Conservation (phyloP, 1,140 invertebrate genomes). For the Leptopilina clavipes region DNA sequence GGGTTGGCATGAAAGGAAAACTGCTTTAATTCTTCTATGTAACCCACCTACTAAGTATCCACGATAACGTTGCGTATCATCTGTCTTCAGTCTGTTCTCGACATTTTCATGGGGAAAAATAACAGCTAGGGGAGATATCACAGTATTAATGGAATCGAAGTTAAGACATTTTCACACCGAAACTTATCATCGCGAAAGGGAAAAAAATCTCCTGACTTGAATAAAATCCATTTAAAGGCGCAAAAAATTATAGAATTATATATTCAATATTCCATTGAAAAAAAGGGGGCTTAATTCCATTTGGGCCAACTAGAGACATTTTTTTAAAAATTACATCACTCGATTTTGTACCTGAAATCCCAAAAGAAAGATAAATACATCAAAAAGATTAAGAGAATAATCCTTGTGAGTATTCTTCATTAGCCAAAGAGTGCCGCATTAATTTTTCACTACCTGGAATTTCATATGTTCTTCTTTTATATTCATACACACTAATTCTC, state of each 20-base stretch:
- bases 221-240: neutral
- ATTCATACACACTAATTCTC: too few species aligned
- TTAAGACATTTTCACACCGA: slow-evolving; percentile 10
- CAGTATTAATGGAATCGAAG: slow-evolving; percentile 32
- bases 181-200: neutral
- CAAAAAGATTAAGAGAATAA: too few species aligned
- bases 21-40: neutral
- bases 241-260: neutral
- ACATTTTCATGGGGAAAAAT: slow-evolving; percentile 25
- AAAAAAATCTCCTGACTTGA: neutral
- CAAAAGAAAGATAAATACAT: too few species aligned
- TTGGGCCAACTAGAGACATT: too few species aligned
- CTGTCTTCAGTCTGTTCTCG: slow-evolving; percentile 11
- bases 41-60: slow-evolving; percentile 1
- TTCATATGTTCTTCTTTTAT: too few species aligned
- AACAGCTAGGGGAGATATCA: slow-evolving; percentile 5
- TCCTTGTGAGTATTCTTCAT: too few species aligned
- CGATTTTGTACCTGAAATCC: too few species aligned
- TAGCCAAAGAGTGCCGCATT: too few species aligned
- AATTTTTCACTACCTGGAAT: too few species aligned
- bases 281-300: too few species aligned
- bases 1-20: neutral
- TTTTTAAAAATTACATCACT: too few species aligned
- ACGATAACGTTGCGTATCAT: slow-evolving; percentile 29
- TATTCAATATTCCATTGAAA: too few species aligned